Evolutionary conservation across 2,888 invertebrate genomes (phyloP).

Genomic region (Agapetus fuscipes): DNA sequence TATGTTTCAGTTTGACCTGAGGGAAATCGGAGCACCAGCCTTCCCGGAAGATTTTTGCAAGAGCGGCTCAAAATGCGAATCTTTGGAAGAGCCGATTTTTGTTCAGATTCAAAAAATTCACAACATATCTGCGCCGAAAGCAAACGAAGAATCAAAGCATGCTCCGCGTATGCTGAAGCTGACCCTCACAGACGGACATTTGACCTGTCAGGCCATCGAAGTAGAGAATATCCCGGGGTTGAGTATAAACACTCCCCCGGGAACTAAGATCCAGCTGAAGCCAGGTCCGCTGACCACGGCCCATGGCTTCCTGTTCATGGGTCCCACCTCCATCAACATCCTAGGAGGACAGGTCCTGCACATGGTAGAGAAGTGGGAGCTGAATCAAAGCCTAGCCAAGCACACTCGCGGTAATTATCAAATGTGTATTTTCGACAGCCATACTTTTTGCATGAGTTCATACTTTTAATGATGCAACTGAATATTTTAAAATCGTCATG

Average conservation of each 20-base stretch:
- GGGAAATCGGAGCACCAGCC: conserved; percentile 69
- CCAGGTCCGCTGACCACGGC: conserved; percentile 49
- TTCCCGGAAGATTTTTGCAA: conserved; percentile 60
- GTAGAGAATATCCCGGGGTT: conserved; percentile 58
- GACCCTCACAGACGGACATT: conserved; percentile 77
- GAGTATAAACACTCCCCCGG: conserved; percentile 79
- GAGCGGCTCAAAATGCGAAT: conserved; percentile 37
- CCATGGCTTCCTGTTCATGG: conserved; percentile 66
- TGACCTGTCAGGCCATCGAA: conserved; percentile 69
- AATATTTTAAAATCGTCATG: conserved; percentile 22
- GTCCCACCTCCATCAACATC: conserved; percentile 54
- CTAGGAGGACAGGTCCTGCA: conserved; percentile 78
- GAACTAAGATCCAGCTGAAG: conserved; percentile 64
- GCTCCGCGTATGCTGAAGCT: conserved; percentile 80
- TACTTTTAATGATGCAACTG: conserved; percentile 23
- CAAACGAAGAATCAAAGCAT: conserved; percentile 72
- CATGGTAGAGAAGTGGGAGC: conserved; percentile 83
- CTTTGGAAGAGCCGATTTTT: conserved; percentile 51
- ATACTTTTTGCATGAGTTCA: conserved; percentile 2
- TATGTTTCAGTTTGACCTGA: conserved; percentile 60
- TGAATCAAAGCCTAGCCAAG: conserved; percentile 54
- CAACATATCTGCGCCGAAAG: conserved; percentile 84
- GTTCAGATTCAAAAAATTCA: conserved; percentile 82
- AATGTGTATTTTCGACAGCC: neutral
- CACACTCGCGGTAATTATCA: conserved; percentile 44